Base-by-base conservation (phyloP, 2,797 vertebrate species). In the Neosilurus hyrtlii region DNA sequence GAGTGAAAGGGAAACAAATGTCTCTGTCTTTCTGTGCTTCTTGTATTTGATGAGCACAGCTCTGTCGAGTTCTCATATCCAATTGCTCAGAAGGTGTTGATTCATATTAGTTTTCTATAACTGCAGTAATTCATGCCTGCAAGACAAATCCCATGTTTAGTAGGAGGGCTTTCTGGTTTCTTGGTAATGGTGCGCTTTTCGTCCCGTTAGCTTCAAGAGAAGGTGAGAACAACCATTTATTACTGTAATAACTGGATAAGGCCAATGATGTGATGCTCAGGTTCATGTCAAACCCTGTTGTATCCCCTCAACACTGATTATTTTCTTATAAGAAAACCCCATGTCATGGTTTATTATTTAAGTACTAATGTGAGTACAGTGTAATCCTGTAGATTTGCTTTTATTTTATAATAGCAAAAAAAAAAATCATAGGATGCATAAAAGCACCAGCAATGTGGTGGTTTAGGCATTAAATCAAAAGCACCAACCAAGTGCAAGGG, bases 401-500 rank as follows among this genome's bases (percentile, higher is more conserved):
- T 67, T 37, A 35, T 66, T 66, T 68, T 22, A 20, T 51, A 14
- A 7, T 71, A 43, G 43, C 43, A 43, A 43, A 43, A 43, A 5
- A 1, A 43, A 43, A 5, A 43, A 1, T 16, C 10, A 68, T 11
- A 12, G n/a, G 6, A 24, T 57, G 35, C 37, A 5, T 14, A 67
- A 51, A 71, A n/a, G 10, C 51, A 37, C 49, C 26, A 20, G 22
- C 8, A 24, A 63, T 79, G 59, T 18, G 15, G 43, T 78, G 35
- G 18, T 49, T 70, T 16, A 49, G 52, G 35, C 73, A 78, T 16
- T 82, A 62, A 85, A 87, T 77, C 72, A 22, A 54, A 78, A 67
- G 78, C 4, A 9, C 30, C 15, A 52, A 81, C 76, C 43, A 62
- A 11, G n/a, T 20, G 79, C 67, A 49, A 76, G 15, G 54, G 74